These are phyloP conservation scores for Acromyrmex charruanus DNA, from an alignment of 1,140 invertebrate genomes.

Conservation along the genomic window DNA sequence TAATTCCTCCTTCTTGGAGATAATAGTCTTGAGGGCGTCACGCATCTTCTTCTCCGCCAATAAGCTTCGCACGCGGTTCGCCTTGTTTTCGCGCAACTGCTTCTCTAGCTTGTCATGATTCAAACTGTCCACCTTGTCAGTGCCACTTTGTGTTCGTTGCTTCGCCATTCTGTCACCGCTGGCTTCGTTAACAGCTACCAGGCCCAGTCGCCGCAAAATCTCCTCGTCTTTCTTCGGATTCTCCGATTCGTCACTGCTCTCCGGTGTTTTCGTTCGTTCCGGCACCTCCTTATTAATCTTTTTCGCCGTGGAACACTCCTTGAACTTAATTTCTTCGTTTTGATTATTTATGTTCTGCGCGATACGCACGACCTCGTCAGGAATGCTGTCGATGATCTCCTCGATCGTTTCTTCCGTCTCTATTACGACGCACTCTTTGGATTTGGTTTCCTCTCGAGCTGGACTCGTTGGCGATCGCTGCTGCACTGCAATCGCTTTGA, in stretches of 20 bases:
- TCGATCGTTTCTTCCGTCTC: conserved; percentile 78
- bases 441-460: conserved; percentile 44
- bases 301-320: not conserved
- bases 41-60: conserved; percentile 85
- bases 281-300: not conserved
- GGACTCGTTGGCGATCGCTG: conserved; percentile 53
- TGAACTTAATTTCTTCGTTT: conserved; percentile 14
- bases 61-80: conserved; percentile 82
- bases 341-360: conserved; percentile 69
- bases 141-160: conserved; percentile 48
- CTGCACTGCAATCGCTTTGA: conserved; percentile 68
- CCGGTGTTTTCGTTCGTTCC: not conserved
- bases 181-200: conserved; percentile 80
- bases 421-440: conserved; percentile 31
- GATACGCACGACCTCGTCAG: conserved; percentile 79
- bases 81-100: conserved; percentile 82
- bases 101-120: conserved; percentile 82
- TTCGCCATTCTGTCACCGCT: conserved; percentile 59
- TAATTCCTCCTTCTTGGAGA: conserved; percentile 79
- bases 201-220: conserved; percentile 79
- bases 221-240: conserved; percentile 80
- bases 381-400: conserved; percentile 81
- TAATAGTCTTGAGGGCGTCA: conserved; percentile 82
- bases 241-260: conserved; percentile 25
- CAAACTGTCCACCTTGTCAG: conserved; percentile 63